These are phyloP conservation scores for Mesorhabditis spiculigera DNA, from an alignment of 2,888 invertebrate species.

Conservation along the genomic window DNA sequence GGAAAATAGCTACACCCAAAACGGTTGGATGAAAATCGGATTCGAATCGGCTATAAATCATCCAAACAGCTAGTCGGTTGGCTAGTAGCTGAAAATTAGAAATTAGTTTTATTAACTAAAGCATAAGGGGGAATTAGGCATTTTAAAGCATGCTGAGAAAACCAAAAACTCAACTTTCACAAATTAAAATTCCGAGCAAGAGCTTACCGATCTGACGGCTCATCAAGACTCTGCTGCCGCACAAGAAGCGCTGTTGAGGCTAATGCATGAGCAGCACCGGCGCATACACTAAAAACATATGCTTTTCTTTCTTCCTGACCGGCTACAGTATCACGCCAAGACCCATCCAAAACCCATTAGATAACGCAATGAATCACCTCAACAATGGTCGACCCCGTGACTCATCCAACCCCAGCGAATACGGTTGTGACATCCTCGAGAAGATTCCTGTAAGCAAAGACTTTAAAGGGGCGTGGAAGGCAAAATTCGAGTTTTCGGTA, in stretches of 20 bases:
- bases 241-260: conserved; percentile 46
- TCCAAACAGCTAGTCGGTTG: too few relatives aligned
- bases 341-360: neutral
- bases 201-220: conserved; percentile 36
- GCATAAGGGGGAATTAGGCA: too few relatives aligned
- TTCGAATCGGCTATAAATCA: too few relatives aligned
- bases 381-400: conserved; percentile 35
- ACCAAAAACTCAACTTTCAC: too few relatives aligned
- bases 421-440: conserved; percentile 50
- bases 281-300: conserved; percentile 26
- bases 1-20: too few relatives aligned
- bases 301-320: neutral
- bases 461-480: conserved; percentile 11
- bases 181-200: neutral
- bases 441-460: too few relatives aligned
- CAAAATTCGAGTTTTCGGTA: neutral
- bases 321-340: conserved; percentile 6
- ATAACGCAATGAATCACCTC: neutral
- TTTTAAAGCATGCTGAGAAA: too few relatives aligned
- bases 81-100: too few relatives aligned
- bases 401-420: conserved; percentile 43
- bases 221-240: conserved; percentile 46
- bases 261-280: conserved; percentile 47
- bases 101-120: too few relatives aligned
- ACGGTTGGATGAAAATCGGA: too few relatives aligned